These are phyloP conservation scores for Lysandra bellargus DNA, from an alignment of 2,888 invertebrate species.

Conservation along the genomic window DNA sequence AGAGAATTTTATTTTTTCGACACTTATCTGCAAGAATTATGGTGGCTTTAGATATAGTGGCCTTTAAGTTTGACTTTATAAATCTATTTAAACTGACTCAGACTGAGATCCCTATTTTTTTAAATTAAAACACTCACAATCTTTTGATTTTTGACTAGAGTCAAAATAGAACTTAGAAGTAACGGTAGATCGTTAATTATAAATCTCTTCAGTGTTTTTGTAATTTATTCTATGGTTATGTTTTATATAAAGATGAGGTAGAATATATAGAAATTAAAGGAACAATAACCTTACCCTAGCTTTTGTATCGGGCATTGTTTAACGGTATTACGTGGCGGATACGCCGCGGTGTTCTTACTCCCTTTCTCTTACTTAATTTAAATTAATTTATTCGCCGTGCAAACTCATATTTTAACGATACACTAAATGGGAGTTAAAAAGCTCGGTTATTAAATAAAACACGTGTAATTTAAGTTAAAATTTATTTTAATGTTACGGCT, in stretches of 20 bases:
- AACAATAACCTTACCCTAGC: conserved; percentile 63
- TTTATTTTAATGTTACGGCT: neutral
- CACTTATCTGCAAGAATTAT: too few relatives aligned
- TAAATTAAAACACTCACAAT: too few relatives aligned
- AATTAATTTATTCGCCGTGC: conserved; percentile 70
- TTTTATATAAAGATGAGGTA: conserved; percentile 31
- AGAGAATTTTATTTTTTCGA: too few relatives aligned
- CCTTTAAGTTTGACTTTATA: too few relatives aligned
- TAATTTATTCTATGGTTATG: conserved; percentile 31
- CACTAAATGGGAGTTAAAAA: conserved; percentile 49
- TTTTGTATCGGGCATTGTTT: conserved; percentile 70
- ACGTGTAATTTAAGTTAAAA: conserved; percentile 18
- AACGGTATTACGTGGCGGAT: conserved; percentile 58
- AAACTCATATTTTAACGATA: conserved; percentile 55
- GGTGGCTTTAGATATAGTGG: too few relatives aligned
- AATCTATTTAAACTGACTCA: too few relatives aligned
- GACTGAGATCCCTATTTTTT: too few relatives aligned
- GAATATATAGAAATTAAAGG: conserved; percentile 42
- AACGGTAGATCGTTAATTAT: too few relatives aligned
- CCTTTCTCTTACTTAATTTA: conserved; percentile 72
- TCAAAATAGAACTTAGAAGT: too few relatives aligned
- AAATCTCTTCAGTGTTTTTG: neutral
- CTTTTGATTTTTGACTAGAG: too few relatives aligned
- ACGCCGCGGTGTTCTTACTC: conserved; percentile 64
- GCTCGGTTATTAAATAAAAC: conserved; percentile 22